These are phyloP conservation scores for Ctenosaura bakeri DNA, from an alignment of 2,797 vertebrate genomes.

Conservation along the genomic window DNA sequence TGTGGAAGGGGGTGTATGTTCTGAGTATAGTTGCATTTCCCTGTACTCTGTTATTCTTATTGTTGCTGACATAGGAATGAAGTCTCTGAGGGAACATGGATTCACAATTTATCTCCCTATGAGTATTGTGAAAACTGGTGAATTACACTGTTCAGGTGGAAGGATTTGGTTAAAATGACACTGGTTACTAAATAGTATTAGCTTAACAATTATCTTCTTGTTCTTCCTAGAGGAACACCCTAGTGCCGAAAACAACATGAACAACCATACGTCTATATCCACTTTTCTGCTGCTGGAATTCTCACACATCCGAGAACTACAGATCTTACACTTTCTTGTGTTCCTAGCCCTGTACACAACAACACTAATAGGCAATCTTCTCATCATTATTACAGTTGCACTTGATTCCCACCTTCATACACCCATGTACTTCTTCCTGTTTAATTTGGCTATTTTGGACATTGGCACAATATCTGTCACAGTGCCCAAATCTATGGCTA, in stretches of 20 bases:
- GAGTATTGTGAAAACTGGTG: background rate
- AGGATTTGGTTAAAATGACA: background rate
- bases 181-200: background rate
- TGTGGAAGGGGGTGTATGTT: no score
- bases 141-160: background rate
- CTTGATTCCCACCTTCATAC: conserved; percentile 1
- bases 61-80: no score
- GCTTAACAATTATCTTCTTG: background rate
- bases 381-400: background rate
- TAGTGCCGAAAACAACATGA: background rate
- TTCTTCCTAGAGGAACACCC: background rate
- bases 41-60: no score
- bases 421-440: conserved; percentile 31
- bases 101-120: background rate
- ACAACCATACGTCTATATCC: background rate
- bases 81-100: background rate
- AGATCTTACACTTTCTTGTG: background rate
- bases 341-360: conserved; percentile 1
- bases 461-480: conserved; percentile 18
- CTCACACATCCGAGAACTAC: background rate
- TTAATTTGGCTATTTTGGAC: conserved; percentile 9
- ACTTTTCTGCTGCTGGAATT: conserved; percentile 15
- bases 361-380: background rate
- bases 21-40: no score
- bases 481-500: conserved; percentile 18